phyloP scores from a whole-genome alignment of 2,888 invertebrate species.

The Uropetala carovei region DNA sequence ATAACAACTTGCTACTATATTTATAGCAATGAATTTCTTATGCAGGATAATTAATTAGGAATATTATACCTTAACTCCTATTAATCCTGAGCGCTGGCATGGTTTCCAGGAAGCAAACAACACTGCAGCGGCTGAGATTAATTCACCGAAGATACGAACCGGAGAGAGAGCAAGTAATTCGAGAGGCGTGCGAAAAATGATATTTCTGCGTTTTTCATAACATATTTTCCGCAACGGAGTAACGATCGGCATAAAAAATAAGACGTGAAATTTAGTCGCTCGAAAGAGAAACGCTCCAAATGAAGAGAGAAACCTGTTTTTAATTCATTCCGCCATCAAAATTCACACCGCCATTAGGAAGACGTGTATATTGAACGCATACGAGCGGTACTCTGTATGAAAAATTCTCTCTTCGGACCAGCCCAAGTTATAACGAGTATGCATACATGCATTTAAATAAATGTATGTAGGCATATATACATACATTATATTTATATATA shows the following conservation, averaged over 20 bases:
- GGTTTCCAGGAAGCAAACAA: no score
- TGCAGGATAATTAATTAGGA: no score
- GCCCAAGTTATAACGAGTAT: neutral
- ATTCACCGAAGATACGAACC: no score
- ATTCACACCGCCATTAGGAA: neutral
- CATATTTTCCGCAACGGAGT: neutral
- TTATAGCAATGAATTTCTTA: no score
- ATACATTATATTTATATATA: no score
- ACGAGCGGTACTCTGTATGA: neutral
- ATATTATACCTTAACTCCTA: no score
- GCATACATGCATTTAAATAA: neutral
- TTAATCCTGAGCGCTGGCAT: no score
- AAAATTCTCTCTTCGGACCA: neutral
- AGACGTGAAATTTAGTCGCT: neutral
- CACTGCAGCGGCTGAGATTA: no score
- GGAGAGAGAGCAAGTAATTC: no score
- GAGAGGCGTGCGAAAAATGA: no score
- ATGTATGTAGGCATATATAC: no score
- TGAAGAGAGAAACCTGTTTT: neutral
- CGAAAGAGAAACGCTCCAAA: neutral
- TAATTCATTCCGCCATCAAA: neutral
- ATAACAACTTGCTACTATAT: no score
- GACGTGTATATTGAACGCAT: neutral
- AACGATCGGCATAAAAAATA: neutral
- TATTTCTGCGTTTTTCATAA: neutral